Evolutionary conservation across 2,888 invertebrate species (phyloP), one percentile per base, ranked within the genome.

Genomic region (Pseudococcus jackbeardsleyi): DNA sequence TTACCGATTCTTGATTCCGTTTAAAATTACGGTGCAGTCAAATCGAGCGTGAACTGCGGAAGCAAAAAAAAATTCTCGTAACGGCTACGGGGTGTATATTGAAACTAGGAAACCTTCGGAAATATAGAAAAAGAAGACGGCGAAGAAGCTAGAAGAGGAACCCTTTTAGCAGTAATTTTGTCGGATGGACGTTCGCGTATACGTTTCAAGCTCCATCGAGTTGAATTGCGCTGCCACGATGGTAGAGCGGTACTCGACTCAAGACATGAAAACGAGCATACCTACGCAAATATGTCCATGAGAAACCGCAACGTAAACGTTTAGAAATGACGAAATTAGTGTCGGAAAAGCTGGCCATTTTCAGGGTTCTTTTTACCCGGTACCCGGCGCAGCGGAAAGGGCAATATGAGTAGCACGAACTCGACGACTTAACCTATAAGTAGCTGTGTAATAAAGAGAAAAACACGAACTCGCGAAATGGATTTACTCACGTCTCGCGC

Each of bases 251-350:
- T 50, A 15, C 50, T 50, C 3, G 26, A 33, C 26, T 33, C 3
- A 33, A 33, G 26, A 64, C 64, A 12, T 64, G 19, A 64, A 64
- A 64, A 64, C 19, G 5, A 17, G 50, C 50, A 15, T 50, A 50
- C 50, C 50, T 50, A 64, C 64, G 64, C 64, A 64, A 64, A 64
- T 64, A 50, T 50, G 64, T 64, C 64, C 15, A 50, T 22, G 64
- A 64, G 64, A 64, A 64, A 64, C 64, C 64, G 64, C 64, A 9
- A 19, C 64, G 64, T 64, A 64, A 64, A 64, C 64, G 64, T 64
- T 64, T 64, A 64, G 64, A 64, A 64, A 64, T 64, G 64, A 64
- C 64, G 64, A 64, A 64, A 64, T 64, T 64, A 64, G 19, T 22
- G 64, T 64, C 19, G 22, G 64, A 64, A 64, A 64, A 50, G 19